Conservation (phyloP, 2,113 vertebrate species). For the Planiliza haematocheilus region DNA sequence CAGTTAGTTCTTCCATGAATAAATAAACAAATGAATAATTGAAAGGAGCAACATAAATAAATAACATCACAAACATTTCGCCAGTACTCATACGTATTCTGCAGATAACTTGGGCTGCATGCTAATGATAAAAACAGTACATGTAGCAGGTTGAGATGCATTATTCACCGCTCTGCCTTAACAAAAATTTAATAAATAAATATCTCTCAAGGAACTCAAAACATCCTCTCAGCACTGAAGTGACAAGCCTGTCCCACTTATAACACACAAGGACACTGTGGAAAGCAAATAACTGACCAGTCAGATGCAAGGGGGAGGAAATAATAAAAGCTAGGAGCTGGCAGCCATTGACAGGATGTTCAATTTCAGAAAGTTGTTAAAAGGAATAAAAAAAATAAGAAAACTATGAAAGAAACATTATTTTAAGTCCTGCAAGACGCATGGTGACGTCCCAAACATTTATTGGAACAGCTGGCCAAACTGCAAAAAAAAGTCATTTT, state of each 20-base stretch:
- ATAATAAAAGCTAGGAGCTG: constrained; percentile 55
- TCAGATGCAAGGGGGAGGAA: constrained; percentile 61
- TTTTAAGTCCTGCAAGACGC: constrained; percentile 16
- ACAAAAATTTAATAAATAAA: constrained; percentile 78
- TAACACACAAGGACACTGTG: constrained; percentile 73
- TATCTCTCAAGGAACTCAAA: constrained; percentile 76
- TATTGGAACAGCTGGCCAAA: constrained; percentile 9
- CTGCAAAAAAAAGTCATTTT: constrained; percentile 8
- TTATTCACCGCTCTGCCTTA: constrained; percentile 76
- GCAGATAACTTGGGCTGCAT: constrained; percentile 82
- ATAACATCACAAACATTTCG: constrained; percentile 88
- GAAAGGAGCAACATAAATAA: constrained; percentile 89
- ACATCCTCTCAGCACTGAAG: constrained; percentile 74
- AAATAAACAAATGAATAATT: constrained; percentile 91
- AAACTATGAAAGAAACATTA: constrained; percentile 7
- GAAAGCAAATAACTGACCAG: constrained; percentile 79
- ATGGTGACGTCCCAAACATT: constrained; percentile 22
- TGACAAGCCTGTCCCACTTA: constrained; percentile 80
- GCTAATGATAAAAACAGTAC: constrained; percentile 85
- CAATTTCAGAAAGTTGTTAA: constrained; percentile 34
- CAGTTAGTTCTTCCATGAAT: constrained; percentile 87
- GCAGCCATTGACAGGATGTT: constrained; percentile 55
- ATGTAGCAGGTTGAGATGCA: constrained; percentile 78
- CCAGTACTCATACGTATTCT: constrained; percentile 84
- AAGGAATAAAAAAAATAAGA: constrained; percentile 25